Evolutionary conservation across 1,140 invertebrate species (phyloP).

Genomic region (Brachionus angularis): DNA sequence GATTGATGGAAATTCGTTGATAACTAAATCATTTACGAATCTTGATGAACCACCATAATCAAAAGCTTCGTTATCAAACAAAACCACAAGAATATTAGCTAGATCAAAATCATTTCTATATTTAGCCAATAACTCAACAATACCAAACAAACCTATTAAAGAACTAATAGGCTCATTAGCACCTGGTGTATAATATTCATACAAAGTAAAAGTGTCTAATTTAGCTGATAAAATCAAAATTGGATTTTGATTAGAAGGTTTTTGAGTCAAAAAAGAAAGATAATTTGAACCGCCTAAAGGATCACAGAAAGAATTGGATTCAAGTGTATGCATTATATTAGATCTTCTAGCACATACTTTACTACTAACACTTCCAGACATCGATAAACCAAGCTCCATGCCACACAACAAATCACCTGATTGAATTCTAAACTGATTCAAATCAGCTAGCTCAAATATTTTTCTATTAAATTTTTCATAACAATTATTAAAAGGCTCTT

Average conservation of each 20-base stretch:
- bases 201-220: slow-evolving; percentile 28
- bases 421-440: neutral
- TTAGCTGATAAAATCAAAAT: neutral
- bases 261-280: slow-evolving; percentile 41
- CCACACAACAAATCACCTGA: slow-evolving; percentile 16
- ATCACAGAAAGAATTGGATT: slow-evolving; percentile 33
- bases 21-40: slow-evolving; percentile 1
- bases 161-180: slow-evolving; percentile 41
- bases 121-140: slow-evolving; percentile 7
- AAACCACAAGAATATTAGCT: neutral
- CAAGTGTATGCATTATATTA: slow-evolving; percentile 42
- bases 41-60: slow-evolving; percentile 39
- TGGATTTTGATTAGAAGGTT: neutral
- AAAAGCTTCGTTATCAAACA: slow-evolving; percentile 42
- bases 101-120: neutral
- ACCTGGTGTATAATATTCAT: slow-evolving; percentile 33
- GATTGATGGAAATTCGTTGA: neutral
- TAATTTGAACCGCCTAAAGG: slow-evolving; percentile 38
- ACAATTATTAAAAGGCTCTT: neutral
- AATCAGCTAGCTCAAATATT: slow-evolving; percentile 9
- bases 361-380: slow-evolving; percentile 20
- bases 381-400: slow-evolving; percentile 17
- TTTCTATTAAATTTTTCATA: slow-evolving; percentile 41
- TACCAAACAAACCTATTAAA: slow-evolving; percentile 24
- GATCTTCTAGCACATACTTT: slow-evolving; percentile 23